These are phyloP conservation scores for Montipora efflorescens DNA, from an alignment of 64 coral and sea anemone genomes.

Conservation along the genomic window DNA sequence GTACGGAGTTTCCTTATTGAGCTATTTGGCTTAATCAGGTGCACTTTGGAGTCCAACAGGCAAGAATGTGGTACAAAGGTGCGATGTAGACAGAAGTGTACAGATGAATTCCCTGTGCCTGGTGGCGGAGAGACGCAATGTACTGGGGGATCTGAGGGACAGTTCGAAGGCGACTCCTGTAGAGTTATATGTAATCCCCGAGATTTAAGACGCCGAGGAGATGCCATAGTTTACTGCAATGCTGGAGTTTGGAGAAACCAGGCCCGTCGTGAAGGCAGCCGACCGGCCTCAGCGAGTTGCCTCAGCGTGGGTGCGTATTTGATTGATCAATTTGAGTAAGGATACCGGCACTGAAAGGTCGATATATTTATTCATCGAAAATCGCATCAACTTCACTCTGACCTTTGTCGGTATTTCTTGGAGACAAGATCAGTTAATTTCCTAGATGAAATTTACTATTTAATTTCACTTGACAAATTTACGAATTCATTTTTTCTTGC, in stretches of 20 bases:
- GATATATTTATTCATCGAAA: too few relatives aligned
- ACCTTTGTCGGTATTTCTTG: too few relatives aligned
- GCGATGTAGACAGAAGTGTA: constrained; percentile 52
- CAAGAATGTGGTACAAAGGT: constrained; percentile 42
- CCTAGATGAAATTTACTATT: too few relatives aligned
- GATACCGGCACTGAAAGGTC: too few relatives aligned
- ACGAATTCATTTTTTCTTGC: background rate
- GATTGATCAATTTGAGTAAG: background rate
- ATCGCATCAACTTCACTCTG: too few relatives aligned
- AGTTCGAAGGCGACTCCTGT: constrained; percentile 40
- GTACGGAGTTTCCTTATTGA: too few relatives aligned
- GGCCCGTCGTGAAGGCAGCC: background rate
- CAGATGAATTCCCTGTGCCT: background rate
- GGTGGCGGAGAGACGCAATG: background rate
- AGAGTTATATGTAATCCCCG: background rate
- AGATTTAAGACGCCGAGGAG: constrained; percentile 17
- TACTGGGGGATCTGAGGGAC: background rate
- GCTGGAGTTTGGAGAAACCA: constrained; percentile 32
- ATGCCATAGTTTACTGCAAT: constrained; percentile 8
- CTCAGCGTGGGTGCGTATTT: background rate
- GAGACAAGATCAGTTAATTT: too few relatives aligned
- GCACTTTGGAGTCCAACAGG: background rate
- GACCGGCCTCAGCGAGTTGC: background rate
- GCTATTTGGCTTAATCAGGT: background rate
- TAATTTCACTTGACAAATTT: too few relatives aligned